Conservation (phyloP, 2,113 vertebrate genomes). For the Antigone vipio region DNA sequence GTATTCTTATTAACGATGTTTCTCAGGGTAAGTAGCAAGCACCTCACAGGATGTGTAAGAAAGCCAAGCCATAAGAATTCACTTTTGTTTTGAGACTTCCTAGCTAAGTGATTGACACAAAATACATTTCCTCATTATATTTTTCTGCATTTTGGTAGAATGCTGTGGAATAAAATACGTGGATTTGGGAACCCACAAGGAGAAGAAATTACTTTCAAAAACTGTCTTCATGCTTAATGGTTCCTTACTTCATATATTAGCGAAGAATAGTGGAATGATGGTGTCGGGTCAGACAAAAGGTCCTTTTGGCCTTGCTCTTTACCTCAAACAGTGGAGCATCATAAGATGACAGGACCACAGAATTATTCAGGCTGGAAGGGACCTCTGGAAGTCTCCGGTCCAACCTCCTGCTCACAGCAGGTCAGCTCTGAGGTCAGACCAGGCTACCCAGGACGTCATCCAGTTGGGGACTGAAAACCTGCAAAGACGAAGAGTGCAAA, state of each 20-base stretch:
- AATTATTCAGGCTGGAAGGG: background rate
- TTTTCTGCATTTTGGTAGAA: background rate
- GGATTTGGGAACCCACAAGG: background rate
- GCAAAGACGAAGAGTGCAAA: background rate
- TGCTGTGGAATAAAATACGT: background rate
- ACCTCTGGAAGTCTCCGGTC: background rate
- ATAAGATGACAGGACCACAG: background rate
- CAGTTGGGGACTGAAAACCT: background rate
- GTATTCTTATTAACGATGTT: background rate
- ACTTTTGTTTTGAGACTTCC: background rate
- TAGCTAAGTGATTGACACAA: background rate
- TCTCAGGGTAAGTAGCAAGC: background rate
- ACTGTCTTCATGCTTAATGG: background rate
- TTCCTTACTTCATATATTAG: background rate
- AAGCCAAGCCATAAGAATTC: background rate
- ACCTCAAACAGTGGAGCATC: background rate
- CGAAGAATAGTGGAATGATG: background rate
- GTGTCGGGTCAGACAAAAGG: background rate
- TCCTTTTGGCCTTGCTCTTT: background rate
- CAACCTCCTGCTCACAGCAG: background rate
- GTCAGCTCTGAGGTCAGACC: background rate
- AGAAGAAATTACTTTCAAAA: background rate
- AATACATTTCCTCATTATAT: background rate
- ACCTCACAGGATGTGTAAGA: background rate
- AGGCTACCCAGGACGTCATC: too few species aligned